Evolutionary conservation across 2,113 vertebrate genomes (phyloP), one percentile per base, ranked within the genome.

Genomic region (Propithecus coquereli): DNA sequence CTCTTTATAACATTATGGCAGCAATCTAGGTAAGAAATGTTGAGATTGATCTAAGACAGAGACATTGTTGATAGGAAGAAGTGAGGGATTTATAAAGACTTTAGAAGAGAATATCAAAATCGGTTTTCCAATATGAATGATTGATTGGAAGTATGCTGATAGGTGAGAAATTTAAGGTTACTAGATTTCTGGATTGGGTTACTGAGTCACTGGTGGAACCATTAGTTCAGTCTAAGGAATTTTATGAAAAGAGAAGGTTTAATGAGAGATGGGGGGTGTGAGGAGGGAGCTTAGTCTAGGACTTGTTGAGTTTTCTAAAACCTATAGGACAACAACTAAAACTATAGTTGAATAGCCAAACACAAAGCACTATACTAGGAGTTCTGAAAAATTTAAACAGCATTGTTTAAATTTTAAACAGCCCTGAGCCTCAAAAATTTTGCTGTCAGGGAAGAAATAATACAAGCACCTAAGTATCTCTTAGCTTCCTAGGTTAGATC

Each of bases 81-180:
- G 5, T 57, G 59, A 92, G 32, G 70, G 45, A 90, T 79, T 82
- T 70, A 61, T 34, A 66, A 73, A 37, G 63, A 95, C 45, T 70
- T 92, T 82, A 61, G 68, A 77, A 61, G 18, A 76, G 66, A 76
- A 14, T 22, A 47, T 92, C 13, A 77, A 87, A 13, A 65, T 32
- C n/a, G 87, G 5, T 68, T 94, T 66, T 92, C 47, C 25, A 40
- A 6, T 45, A 34, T 73, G 76, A 90, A 87, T 90, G 32, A 86
- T 32, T 65, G n/a, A 47, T 65, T 45, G 47, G 23, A 96, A 87
- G 73, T 90, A 71, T 25, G 4, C 40, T 65, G 61, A 87, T 82
- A 66, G 66, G 13, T 87, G 14, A 95, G 87, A 85, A 74, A 87
- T 76, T 50, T 54, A 87, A 94, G 50, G 87, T 40, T 59, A 85